Evolutionary conservation across 1,140 invertebrate species (phyloP), one percentile per base, ranked within the genome.

Genomic region (Charaxes varanes): DNA sequence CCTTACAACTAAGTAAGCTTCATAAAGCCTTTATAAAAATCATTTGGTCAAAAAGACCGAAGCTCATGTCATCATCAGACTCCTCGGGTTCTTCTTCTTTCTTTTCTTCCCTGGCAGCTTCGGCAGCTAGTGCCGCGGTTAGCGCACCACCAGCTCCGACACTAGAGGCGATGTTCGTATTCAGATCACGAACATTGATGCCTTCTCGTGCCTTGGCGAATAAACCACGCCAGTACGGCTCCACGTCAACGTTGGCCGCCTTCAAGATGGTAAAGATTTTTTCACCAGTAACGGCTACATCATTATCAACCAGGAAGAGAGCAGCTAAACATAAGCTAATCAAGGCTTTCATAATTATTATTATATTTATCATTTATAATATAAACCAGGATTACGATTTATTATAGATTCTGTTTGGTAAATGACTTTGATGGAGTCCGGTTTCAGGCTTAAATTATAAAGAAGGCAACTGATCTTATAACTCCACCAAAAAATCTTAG

Each of bases 191-290:
- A 15, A 99, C 90, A 70, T 98, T 97, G 37, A 99, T 85, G 42
- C 94, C 95, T 85, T 99, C 96, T 34, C 99, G 86, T 24, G 97
- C 95, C 83, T 99, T 99, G 45, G 97, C 96, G 84, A 99, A 99
- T 15, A 99, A 87, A 73, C 95, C 95, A 38, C 97, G 97, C 98
- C 98, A 99, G 86, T 98, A 99, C 11, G 98, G 97, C 77, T 99
- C 98, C 13, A 99, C 93, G 28, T 96, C 93, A 41, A 99, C 97
- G 72, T 90, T 91, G 30, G 98, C 97, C 14, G 98, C 97, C 82
- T 99, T 99, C 61, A 99, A 83, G 76, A 99, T 96, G 41, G 97
- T 98, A 42, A 90, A 91, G 69, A 99, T 97, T 86, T 99, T 99
- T 67, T 99, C 98, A 59, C 94, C 94, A 33, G 97, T 99, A 61